Evolutionary conservation across 1,140 invertebrate genomes (phyloP).

Genomic region (Pseudomyrmex sp.): DNA sequence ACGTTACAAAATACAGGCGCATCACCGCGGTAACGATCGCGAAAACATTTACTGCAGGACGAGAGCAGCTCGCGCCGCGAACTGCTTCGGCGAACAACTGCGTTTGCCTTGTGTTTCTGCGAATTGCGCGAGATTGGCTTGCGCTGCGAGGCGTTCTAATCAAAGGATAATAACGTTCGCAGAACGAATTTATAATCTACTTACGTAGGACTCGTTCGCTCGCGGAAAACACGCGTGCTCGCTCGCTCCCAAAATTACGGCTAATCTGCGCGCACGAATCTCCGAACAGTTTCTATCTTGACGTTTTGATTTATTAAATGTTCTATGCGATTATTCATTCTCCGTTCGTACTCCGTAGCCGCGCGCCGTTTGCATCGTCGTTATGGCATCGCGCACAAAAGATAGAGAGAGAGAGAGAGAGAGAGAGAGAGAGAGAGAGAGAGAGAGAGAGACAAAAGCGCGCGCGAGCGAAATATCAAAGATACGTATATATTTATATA

Average conservation of each 20-base stretch:
- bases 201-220: constrained; percentile 41
- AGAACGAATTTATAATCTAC: constrained; percentile 67
- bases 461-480: constrained; percentile 33
- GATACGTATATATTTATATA: constrained; percentile 48
- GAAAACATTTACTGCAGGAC: constrained; percentile 46
- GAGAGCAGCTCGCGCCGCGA: constrained; percentile 3
- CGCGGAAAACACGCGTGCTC: constrained; percentile 43
- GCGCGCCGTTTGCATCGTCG: constrained; percentile 11
- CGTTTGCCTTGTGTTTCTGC: constrained; percentile 29
- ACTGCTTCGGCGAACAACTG: constrained; percentile 22
- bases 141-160: constrained; percentile 52
- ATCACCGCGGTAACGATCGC: constrained; percentile 55
- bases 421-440: not conserved
- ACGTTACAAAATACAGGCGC: constrained; percentile 50
- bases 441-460: not conserved
- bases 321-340: constrained; percentile 47
- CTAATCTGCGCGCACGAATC: constrained; percentile 63
- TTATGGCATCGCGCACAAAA: not conserved
- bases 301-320: constrained; percentile 69
- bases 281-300: constrained; percentile 32
- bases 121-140: constrained; percentile 50
- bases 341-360: constrained; percentile 41
- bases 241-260: constrained; percentile 54
- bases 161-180: constrained; percentile 66
- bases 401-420: too few relatives aligned